Percentiles rank a stretch among this genome's conserved stretches.
phyloP scores from a whole-genome alignment of 2,113 vertebrate species.

The Trinectes maculatus region DNA sequence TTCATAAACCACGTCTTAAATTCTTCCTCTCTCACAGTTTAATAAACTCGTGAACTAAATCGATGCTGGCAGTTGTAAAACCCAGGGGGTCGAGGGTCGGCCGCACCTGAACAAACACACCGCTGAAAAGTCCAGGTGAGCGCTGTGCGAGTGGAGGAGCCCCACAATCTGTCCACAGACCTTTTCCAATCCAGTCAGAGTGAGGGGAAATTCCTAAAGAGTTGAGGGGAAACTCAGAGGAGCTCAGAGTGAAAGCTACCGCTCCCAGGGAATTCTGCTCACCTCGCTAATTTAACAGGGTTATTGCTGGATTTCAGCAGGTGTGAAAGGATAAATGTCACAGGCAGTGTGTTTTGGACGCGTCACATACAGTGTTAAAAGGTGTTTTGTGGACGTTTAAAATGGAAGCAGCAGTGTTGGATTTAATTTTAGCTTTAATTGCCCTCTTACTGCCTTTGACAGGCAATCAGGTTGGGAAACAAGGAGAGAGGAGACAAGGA shows the following conservation, averaged over 20 bases:
- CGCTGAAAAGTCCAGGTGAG: constrained; percentile 64
- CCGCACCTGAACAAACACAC: constrained; percentile 91
- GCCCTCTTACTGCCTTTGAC: constrained; percentile 15
- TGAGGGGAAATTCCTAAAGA: constrained; percentile 33
- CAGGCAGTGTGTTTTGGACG: constrained; percentile 15
- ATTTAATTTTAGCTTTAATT: constrained; percentile 44
- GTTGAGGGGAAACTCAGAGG: constrained; percentile 20
- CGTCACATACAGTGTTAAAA: constrained; percentile 30
- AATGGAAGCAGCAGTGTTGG: constrained; percentile 29
- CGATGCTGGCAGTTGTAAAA: constrained; percentile 84
- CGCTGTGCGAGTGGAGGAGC: neutral
- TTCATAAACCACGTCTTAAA: too few relatives aligned
- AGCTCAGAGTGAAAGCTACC: constrained; percentile 21
- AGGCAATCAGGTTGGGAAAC: neutral
- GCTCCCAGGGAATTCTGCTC: constrained; percentile 40
- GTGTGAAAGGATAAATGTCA: constrained; percentile 59
- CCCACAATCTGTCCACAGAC: neutral
- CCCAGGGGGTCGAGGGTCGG: constrained; percentile 73
- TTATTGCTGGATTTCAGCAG: constrained; percentile 48
- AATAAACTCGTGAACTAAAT: constrained; percentile 86
- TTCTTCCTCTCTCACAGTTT: constrained; percentile 81
- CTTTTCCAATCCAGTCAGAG: constrained; percentile 29
- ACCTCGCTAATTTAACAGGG: constrained; percentile 49
- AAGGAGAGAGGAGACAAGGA: neutral
- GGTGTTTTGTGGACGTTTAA: constrained; percentile 26